A percentile compares a stretch with the other conserved stretches of the same genome.
Evolutionary conservation across 2,113 vertebrate species (phyloP).

Genomic region (Cynopterus brachyotis): DNA sequence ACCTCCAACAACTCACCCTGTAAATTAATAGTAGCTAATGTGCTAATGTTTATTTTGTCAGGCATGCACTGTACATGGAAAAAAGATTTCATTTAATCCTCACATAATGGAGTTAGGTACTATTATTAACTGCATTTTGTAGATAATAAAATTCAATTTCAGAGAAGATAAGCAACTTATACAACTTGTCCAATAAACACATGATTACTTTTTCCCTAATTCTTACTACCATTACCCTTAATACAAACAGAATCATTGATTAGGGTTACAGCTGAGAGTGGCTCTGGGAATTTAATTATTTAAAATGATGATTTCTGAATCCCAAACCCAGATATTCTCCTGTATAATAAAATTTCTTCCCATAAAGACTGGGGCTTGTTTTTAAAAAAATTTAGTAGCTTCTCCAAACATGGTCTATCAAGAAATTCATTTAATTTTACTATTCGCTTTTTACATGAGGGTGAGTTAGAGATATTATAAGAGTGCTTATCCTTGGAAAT

Average conservation of each 20-base stretch:
- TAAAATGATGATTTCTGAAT: conserved; percentile 31
- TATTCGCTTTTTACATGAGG: background rate
- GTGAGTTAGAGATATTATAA: background rate
- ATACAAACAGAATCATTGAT: conserved; percentile 20
- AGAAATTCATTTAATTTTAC: conserved; percentile 26
- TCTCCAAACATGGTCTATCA: background rate
- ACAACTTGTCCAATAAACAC: background rate
- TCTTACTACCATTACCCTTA: background rate
- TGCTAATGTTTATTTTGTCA: conserved; percentile 20
- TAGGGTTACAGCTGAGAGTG: background rate
- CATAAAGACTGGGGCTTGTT: background rate
- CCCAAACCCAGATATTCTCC: background rate
- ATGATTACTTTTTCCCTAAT: background rate
- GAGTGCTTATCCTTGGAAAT: conserved; percentile 33
- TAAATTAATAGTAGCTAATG: background rate
- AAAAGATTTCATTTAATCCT: conserved; percentile 11
- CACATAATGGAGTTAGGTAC: background rate
- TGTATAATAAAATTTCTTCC: conserved; percentile 4
- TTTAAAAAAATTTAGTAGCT: background rate
- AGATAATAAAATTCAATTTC: background rate
- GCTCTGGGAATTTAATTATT: background rate
- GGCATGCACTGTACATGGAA: background rate
- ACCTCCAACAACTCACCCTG: background rate
- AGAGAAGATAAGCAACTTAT: conserved; percentile 28
- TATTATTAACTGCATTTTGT: background rate